Percentiles rank a stretch among this genome's conserved stretches.
These are phyloP conservation scores for Lathronympha strigana DNA, from an alignment of 2,888 invertebrate species.

Conservation along the genomic window DNA sequence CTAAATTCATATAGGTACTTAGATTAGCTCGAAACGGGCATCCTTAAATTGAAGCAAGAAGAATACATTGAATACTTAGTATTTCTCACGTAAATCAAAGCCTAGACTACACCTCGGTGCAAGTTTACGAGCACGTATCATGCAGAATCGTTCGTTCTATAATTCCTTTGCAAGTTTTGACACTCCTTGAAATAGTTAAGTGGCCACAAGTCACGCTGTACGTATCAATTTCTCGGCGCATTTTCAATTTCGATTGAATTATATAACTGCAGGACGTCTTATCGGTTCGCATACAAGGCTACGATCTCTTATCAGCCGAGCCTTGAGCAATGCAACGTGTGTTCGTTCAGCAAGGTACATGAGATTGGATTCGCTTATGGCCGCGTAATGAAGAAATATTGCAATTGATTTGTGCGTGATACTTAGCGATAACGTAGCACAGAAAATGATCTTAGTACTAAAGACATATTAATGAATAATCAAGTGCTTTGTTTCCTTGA, in stretches of 20 bases:
- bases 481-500: too few relatives aligned
- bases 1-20: too few relatives aligned
- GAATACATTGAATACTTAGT: background rate
- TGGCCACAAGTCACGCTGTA: background rate
- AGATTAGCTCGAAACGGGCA: too few relatives aligned
- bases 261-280: constrained; percentile 44
- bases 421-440: background rate
- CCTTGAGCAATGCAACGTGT: constrained; percentile 49
- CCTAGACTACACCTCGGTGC: background rate
- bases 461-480: background rate
- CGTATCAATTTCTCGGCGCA: constrained; percentile 9
- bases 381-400: constrained; percentile 6
- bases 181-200: constrained; percentile 4
- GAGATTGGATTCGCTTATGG: constrained; percentile 14
- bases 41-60: background rate
- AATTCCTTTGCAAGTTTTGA: constrained; percentile 1
- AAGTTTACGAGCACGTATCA: constrained; percentile 3
- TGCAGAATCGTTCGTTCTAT: background rate
- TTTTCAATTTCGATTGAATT: constrained; percentile 27
- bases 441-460: background rate
- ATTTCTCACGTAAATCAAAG: background rate
- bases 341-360: constrained; percentile 18
- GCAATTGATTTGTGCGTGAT: constrained; percentile 15
- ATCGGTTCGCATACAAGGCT: constrained; percentile 55
- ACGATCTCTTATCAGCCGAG: constrained; percentile 64